These are phyloP conservation scores for Ammodytes dubius DNA, from an alignment of 2,113 vertebrate genomes.

Conservation along the genomic window DNA sequence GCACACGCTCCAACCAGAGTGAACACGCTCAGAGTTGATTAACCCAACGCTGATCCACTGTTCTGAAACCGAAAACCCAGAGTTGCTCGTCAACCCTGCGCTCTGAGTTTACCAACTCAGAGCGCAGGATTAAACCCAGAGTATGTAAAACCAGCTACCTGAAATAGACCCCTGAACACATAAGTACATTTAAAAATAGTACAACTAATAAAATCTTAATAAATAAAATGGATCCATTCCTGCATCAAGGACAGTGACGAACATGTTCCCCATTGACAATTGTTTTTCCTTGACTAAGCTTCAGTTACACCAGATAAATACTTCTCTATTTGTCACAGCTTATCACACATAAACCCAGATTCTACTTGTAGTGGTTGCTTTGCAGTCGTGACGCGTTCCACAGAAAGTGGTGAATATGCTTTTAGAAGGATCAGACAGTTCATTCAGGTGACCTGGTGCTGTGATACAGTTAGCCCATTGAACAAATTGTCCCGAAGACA, in stretches of 20 bases:
- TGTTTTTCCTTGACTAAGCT: background rate
- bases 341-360: background rate
- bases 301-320: background rate
- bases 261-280: background rate
- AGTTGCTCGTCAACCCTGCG: too few species aligned
- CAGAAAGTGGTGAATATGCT: background rate
- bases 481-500: slow-evolving; percentile 39
- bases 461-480: slow-evolving; percentile 38
- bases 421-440: slow-evolving; percentile 11
- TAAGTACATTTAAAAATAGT: too few species aligned
- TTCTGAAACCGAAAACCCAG: too few species aligned
- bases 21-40: too few species aligned
- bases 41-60: too few species aligned
- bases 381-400: background rate
- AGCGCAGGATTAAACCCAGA: too few species aligned
- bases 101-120: too few species aligned
- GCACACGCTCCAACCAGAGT: too few species aligned
- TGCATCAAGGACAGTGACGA: slow-evolving; percentile 3
- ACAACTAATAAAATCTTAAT: too few species aligned
- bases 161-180: too few species aligned
- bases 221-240: slow-evolving; percentile 17
- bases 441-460: slow-evolving; percentile 20
- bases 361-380: background rate
- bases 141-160: too few species aligned
- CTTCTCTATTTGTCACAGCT: background rate